Base-by-base conservation (phyloP, 1,140 invertebrate genomes). In the Pogonomyrmex barbatus region DNA sequence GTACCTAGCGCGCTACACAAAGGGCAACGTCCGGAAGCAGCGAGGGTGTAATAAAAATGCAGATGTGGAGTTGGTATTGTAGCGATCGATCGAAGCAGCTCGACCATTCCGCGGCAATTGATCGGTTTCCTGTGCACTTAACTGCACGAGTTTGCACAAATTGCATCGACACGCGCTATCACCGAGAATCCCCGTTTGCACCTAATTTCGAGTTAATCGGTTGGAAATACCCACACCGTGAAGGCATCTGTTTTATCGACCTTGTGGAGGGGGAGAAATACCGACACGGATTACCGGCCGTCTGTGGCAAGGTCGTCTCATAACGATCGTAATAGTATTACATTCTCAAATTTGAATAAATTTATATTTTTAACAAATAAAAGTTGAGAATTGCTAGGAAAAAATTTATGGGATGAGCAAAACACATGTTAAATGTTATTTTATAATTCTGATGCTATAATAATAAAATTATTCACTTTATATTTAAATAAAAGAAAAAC, bases 171-270 rank as follows among this genome's bases (percentile, higher is more conserved):
- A 54, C 52, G 56, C 86, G 78, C 86, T 63, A 88, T 83, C 85
- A 67, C 36, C n/a, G 63, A 47, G 33, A 36, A 47, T 10, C 6
- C 77, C 60, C 65, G 58, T 68, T 85, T 68, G 67, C 56, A 87
- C 36, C 60, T 76, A 87, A 85, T 90, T 85, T 50, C 42, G 3
- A 60, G 30, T 85, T 79, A 87, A 88, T 83, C 70, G 70, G 33
- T 33, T 73, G 65, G 71, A 86, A 86, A 77, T 75, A 71, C 75
- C 45, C 4, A 33, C 2, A 2, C 10, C 9, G 8, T 58, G n/a
- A 36, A 65, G 88, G 42, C n/a, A 36, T 54, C 89, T 90, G 17
- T 62, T 56, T 91, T 84, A 87, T 45, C 89, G 75, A 79, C 81
- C 17, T 33, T 17, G 6, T 52, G 36, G 8, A 24, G 9, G 52